phyloP scores from a whole-genome alignment of 2,888 invertebrate species.

The Timandra comae region DNA sequence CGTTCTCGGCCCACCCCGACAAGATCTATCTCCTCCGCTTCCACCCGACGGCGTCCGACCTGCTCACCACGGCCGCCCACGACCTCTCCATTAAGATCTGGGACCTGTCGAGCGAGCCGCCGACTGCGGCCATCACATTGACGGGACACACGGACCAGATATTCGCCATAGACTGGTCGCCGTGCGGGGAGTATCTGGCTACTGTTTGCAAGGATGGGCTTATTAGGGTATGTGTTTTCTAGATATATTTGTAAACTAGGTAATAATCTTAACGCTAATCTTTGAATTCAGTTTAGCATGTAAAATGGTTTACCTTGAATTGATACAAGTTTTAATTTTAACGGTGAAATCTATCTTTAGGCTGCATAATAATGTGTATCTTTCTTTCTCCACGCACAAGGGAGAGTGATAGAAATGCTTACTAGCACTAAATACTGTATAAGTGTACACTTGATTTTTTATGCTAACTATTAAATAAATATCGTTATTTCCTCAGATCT shows the following conservation, averaged over 20 bases:
- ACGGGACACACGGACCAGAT: slow-evolving; percentile 90
- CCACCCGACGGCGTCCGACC: slow-evolving; percentile 91
- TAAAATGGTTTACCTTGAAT: no score
- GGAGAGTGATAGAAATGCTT: no score
- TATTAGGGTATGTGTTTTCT: slow-evolving; percentile 68
- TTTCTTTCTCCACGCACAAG: no score
- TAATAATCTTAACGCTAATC: no score
- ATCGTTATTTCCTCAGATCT: no score
- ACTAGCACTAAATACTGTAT: no score
- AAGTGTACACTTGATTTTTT: no score
- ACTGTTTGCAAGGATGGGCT: slow-evolving; percentile 94
- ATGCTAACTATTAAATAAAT: no score
- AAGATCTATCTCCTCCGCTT: slow-evolving; percentile 92
- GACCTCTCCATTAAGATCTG: slow-evolving; percentile 93
- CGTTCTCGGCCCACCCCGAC: slow-evolving; percentile 86
- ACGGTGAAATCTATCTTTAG: no score
- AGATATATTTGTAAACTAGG: no score
- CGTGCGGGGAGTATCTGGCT: slow-evolving; percentile 89
- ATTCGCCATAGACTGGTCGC: slow-evolving; percentile 95
- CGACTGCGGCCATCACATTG: slow-evolving; percentile 71
- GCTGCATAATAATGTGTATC: not conserved
- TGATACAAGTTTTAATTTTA: no score
- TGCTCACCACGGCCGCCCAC: slow-evolving; percentile 92
- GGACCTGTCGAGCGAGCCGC: slow-evolving; percentile 79
- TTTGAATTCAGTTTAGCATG: no score